Evolutionary conservation across 2,888 invertebrate genomes (phyloP), one percentile per base, ranked within the genome.

Genomic region (Linyphia triangularis): DNA sequence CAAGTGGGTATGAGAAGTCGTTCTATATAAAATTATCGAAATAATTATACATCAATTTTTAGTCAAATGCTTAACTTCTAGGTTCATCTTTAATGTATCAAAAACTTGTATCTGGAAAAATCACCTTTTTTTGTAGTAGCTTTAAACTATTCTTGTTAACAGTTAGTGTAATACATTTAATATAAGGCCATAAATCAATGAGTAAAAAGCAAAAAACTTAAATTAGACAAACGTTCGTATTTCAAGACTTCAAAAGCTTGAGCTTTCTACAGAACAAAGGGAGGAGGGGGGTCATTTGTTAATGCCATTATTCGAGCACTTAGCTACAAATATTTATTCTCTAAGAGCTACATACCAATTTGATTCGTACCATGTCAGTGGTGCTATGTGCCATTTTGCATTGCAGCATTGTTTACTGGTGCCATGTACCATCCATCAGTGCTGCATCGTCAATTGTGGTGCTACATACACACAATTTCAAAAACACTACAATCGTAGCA

Each of bases 321-420:
- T 51, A 51, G 51, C 9, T 51, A 51, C n/a, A 13, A 13, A 51
- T 51, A 51, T n/a, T 51, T 51, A 51, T 51, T 51, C 51, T n/a
- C n/a, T 51, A 51, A 13, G 51, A 51, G 51, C 51, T 51, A 51
- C n/a, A 51, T 51, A 51, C 51, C 51, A 51, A 51, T n/a, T n/a
- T 51, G 51, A 51, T 51, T 51, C 51, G 51, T 51, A 51, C 51
- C 51, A 51, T 51, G n/a, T 51, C n/a, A 51, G n/a, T 51, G 51
- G 51, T 51, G 51, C 51, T 51, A 51, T 51, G 51, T 51, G n/a
- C 51, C 51, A 51, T 51, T 51, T 51, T n/a, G 51, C 51, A 51
- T 51, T 51, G 51, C 51, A n/a, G 51, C 51, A 51, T 51, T n/a
- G 51, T 16, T 3, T 51, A 51, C 51, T 51, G 51, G 51, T 51